These are phyloP conservation scores for Belgica antarctica DNA, from an alignment of 2,888 invertebrate species.

Conservation along the genomic window DNA sequence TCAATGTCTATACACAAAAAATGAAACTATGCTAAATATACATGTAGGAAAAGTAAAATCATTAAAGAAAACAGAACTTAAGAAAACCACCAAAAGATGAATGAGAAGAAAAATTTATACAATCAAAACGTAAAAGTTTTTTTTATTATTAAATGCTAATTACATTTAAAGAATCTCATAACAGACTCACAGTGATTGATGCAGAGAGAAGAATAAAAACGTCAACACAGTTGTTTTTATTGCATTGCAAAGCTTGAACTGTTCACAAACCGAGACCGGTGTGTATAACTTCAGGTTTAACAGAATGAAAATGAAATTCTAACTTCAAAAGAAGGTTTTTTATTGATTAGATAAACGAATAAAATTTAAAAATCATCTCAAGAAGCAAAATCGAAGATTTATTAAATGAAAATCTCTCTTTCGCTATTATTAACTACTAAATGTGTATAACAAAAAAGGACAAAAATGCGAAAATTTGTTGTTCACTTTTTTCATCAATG, in stretches of 20 bases:
- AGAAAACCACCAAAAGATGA: neutral
- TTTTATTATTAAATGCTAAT: neutral
- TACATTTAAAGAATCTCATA: neutral
- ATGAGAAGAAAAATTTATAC: slow-evolving; percentile 21
- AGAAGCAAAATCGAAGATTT: neutral
- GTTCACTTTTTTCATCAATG: slow-evolving; percentile 9
- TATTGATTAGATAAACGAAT: neutral
- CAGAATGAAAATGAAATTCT: neutral
- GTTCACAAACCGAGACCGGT: neutral
- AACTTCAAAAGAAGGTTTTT: neutral
- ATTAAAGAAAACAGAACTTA: neutral
- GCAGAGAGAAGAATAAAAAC: neutral
- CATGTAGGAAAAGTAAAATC: neutral
- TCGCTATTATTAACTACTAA: slow-evolving; percentile 25
- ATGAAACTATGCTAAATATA: too few relatives aligned
- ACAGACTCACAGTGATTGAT: neutral
- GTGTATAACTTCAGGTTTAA: slow-evolving; percentile 22
- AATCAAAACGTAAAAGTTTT: slow-evolving; percentile 10
- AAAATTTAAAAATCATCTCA: neutral
- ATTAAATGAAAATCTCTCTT: neutral
- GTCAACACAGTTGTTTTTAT: slow-evolving; percentile 22
- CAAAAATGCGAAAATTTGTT: neutral
- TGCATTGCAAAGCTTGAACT: neutral
- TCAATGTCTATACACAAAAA: too few relatives aligned
- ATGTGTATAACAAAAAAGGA: neutral